Evolutionary conservation across 92 coral and sea anemone species (phyloP).

Genomic region (Porites divaricata): DNA sequence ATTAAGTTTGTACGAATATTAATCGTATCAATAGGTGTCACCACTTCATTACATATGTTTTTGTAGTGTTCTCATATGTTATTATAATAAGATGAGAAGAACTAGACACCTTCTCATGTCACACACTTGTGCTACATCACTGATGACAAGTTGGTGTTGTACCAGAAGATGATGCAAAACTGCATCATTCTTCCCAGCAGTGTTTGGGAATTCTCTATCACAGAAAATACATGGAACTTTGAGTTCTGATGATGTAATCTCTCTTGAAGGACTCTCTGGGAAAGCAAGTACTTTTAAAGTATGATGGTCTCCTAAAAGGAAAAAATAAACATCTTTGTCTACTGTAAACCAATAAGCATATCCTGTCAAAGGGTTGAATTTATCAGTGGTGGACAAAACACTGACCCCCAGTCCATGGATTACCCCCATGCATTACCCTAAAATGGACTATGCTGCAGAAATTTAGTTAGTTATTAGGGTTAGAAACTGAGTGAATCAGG

Average conservation of each 20-base stretch:
- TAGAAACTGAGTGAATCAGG: too few relatives aligned
- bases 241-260: slow-evolving; percentile 17
- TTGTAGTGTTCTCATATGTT: background rate
- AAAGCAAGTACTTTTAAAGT: slow-evolving; percentile 35
- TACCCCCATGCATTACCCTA: too few relatives aligned
- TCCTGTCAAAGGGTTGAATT: too few relatives aligned
- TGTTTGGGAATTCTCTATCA: slow-evolving; percentile 86
- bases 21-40: too few relatives aligned
- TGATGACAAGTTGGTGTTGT: slow-evolving; percentile 91
- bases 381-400: too few relatives aligned
- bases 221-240: slow-evolving; percentile 86
- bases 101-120: slow-evolving; percentile 83
- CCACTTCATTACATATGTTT: too few relatives aligned
- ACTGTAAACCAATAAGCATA: too few relatives aligned
- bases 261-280: slow-evolving; percentile 29
- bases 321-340: background rate
- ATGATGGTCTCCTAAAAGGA: slow-evolving; percentile 14
- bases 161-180: slow-evolving; percentile 88
- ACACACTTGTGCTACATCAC: slow-evolving; percentile 88
- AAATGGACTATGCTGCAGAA: too few relatives aligned
- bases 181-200: slow-evolving; percentile 83
- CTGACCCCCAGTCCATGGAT: too few relatives aligned
- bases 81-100: background rate
- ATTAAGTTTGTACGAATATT: too few relatives aligned
- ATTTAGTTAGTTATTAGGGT: too few relatives aligned